phyloP scores from a whole-genome alignment of 2,888 invertebrate species.

The Nomada flava region DNA sequence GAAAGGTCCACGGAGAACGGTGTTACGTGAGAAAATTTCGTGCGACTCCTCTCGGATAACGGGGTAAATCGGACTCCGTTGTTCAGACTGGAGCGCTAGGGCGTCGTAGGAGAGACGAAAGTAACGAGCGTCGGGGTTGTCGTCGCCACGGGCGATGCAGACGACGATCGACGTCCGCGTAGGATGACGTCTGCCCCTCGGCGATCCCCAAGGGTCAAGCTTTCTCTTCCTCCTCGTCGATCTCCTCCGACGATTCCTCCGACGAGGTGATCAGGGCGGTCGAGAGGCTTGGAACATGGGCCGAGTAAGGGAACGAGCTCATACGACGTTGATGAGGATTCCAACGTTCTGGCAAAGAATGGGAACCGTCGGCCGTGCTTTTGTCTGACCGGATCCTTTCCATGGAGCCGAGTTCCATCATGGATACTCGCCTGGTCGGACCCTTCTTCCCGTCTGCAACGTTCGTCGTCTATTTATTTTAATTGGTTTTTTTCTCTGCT shows the following conservation, averaged over 20 bases:
- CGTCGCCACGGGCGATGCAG: constrained; percentile 71
- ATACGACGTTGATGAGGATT: constrained; percentile 78
- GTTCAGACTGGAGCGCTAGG: constrained; percentile 79
- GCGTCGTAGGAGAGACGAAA: constrained; percentile 78
- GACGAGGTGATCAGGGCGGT: constrained; percentile 88
- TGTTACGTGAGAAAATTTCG: neutral
- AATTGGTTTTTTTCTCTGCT: constrained; percentile 22
- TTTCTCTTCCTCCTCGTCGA: constrained; percentile 78
- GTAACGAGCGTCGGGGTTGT: constrained; percentile 75
- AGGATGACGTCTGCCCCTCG: constrained; percentile 74
- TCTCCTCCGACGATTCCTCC: constrained; percentile 85
- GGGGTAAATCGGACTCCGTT: neutral
- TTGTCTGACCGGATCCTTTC: constrained; percentile 80
- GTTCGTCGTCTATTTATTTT: constrained; percentile 44
- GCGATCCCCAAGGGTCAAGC: constrained; percentile 78
- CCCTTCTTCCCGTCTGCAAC: constrained; percentile 58
- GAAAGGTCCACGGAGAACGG: constrained; percentile 6
- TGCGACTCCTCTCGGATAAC: neutral
- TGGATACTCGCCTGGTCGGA: constrained; percentile 85
- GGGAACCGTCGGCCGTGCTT: constrained; percentile 72
- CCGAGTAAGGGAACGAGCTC: constrained; percentile 79
- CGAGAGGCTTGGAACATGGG: constrained; percentile 87
- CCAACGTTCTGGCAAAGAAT: constrained; percentile 80
- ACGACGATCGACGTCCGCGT: constrained; percentile 72
- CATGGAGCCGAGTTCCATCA: constrained; percentile 89